Base-by-base conservation (phyloP, 2,888 invertebrate species). In the Creontiades dilutus region DNA sequence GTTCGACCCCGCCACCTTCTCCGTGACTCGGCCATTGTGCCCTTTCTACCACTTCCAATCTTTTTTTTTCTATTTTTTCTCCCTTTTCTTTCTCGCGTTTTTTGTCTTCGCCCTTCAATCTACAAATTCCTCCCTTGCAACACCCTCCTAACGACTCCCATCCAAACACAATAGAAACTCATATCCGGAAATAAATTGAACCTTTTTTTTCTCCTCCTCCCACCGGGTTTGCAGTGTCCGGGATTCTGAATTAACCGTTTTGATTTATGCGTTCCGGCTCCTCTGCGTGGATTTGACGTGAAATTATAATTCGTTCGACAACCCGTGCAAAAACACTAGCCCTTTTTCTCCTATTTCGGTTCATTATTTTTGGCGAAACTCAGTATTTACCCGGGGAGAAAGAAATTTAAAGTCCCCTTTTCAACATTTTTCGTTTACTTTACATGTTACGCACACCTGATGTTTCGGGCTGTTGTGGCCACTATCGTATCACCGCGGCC, bases 1-100 rank as follows among this genome's bases (percentile, higher is more conserved):
- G 61, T 61, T 23, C 61, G 19, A n/a, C 48, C 75, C 46, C 47
- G 28, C 48, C 75, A 14, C 16, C 28, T 75, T 19, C 46, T 28
- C 46, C 78, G 37, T 78, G 37, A 78, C 78, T 37, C 78, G 37
- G 16, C 86, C 47, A 46, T 46, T 68, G 68, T 68, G 75, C 48
- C 46, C 75, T 86, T 86, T 86, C 86, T 28, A 75, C 75, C 75
- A 68, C 86, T 86, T 82, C 82, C 82, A 82, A 82, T 82, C 82
- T 48, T 82, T 82, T 82, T 82, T 46, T 82, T n/a, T 55, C 14
- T n/a, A 23, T 48, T n/a, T n/a, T n/a, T n/a, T n/a, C n/a, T n/a
- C n/a, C n/a, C n/a, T n/a, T n/a, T n/a, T n/a, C n/a, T n/a, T n/a
- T n/a, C n/a, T 46, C 78, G 19, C 19, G 37, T 80, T 80, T n/a